phyloP scores from a whole-genome alignment of 1,140 invertebrate genomes.

The Lethrus apterus region DNA sequence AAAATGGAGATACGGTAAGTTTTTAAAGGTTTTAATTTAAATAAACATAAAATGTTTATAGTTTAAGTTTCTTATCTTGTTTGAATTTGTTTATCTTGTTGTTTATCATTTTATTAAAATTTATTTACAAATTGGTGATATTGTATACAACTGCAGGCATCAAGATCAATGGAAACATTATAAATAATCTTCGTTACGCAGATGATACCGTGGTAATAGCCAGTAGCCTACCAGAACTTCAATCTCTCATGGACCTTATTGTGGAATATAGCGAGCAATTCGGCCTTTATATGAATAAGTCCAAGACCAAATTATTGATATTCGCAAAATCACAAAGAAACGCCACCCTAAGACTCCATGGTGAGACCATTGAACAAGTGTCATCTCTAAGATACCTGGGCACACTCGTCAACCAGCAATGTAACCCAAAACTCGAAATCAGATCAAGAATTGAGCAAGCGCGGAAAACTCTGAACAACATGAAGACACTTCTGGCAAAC shows the following conservation, averaged over 20 bases:
- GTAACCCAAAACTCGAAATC: slow-evolving; percentile 7
- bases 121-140: too few relatives aligned
- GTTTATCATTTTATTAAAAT: too few relatives aligned
- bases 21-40: background rate
- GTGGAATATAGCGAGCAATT: slow-evolving; percentile 9
- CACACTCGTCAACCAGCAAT: slow-evolving; percentile 4
- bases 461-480: slow-evolving; percentile 5
- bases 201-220: slow-evolving; percentile 28
- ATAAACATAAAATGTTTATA: too few relatives aligned
- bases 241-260: slow-evolving; percentile 17
- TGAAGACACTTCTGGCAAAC: too few relatives aligned
- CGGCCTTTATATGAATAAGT: slow-evolving; percentile 16
- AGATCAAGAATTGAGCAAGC: slow-evolving; percentile 13
- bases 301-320: slow-evolving; percentile 16
- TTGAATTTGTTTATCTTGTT: too few relatives aligned
- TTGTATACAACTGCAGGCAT: slow-evolving; percentile 18
- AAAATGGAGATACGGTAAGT: slow-evolving; percentile 23
- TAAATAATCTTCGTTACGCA: slow-evolving; percentile 26
- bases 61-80: too few relatives aligned
- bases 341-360: background rate
- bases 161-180: slow-evolving; percentile 22
- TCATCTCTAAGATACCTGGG: slow-evolving; percentile 1
- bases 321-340: background rate
- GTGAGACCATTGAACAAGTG: background rate
- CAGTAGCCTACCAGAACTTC: slow-evolving; percentile 16